phyloP scores from a whole-genome alignment of 2,888 invertebrate genomes.

The Pogonocherus hispidulus region DNA sequence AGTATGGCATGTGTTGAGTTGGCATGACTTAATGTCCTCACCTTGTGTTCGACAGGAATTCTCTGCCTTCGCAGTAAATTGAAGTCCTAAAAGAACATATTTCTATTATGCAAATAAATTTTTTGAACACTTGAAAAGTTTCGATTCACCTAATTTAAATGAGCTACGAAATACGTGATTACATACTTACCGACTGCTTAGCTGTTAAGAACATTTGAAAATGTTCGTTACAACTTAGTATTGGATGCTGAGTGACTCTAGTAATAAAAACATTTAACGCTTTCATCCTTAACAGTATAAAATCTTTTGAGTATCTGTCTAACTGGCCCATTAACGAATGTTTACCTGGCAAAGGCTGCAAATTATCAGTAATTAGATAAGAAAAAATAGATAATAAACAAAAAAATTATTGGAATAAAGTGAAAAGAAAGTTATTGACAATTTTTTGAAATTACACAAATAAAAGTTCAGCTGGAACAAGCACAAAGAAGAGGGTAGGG shows the following conservation, averaged over 20 bases:
- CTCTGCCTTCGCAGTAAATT: conserved; percentile 74
- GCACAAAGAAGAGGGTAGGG: too few species aligned
- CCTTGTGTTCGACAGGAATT: conserved; percentile 69
- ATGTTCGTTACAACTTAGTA: conserved; percentile 76
- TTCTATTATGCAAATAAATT: neutral
- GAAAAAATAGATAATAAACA: too few species aligned
- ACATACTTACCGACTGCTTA: conserved; percentile 75
- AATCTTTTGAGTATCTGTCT: conserved; percentile 80
- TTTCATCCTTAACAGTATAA: conserved; percentile 77
- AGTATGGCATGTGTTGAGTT: conserved; percentile 67
- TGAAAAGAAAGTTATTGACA: too few species aligned
- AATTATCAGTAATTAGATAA: too few species aligned
- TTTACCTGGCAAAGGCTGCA: conserved; percentile 79
- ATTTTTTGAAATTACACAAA: too few species aligned
- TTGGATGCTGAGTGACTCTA: conserved; percentile 78
- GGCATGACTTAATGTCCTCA: conserved; percentile 58
- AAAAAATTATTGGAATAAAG: neutral
- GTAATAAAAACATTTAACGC: conserved; percentile 77
- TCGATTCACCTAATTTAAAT: too few species aligned
- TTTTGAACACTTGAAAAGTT: too few species aligned
- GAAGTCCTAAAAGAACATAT: conserved; percentile 71
- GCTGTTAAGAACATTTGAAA: conserved; percentile 77
- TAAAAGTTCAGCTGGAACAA: too few species aligned
- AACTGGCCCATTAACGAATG: conserved; percentile 77
- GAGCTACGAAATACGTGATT: too few species aligned